Evolutionary conservation across 1,140 invertebrate species (phyloP), one percentile per base, ranked within the genome.

Genomic region (Papilio machaon): DNA sequence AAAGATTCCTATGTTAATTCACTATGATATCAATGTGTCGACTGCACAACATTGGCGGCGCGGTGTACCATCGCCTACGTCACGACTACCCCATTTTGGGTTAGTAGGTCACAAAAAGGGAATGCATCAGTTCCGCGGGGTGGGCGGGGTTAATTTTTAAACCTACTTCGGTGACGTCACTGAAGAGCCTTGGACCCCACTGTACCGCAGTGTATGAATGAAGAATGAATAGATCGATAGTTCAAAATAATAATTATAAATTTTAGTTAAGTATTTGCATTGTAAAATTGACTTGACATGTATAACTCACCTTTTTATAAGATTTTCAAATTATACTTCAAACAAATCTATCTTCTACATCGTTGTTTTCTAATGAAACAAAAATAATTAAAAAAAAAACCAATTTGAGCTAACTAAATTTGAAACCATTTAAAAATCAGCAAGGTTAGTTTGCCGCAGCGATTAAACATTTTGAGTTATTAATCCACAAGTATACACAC

Each of bases 161-260:
- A 88, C 85, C 88, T 46, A 85, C 80, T 80, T 85, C 82, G 83
- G 86, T 93, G 92, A 93, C 92, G 92, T 94, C 92, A 94, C 88
- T 17, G 23, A 81, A 78, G 80, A 87, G 84, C 89, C 90, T 93
- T 90, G 91, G 88, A 89, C 86, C 88, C 88, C 86, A 84, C 87
- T 85, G 82, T 84, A 43, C 80, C 82, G 73, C 84, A 60, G 84
- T 78, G 80, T 85, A 82, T 89, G 85, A 88, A 91, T 91, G 88
- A 93, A 92, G 91, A 94, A 94, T 94, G 91, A 91, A 94, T 85
- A 88, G 87, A 86, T 90, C 87, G 90, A 91, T 91, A 83, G 82
- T 83, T 87, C 75, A 79, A 85, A 83, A 43, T 38, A 73, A 52
- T 60, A 80, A 77, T 81, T n/a, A 43, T 43, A 43, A 0, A 84